These are phyloP conservation scores for Notodonta dromedarius DNA, from an alignment of 2,888 invertebrate genomes.

Conservation along the genomic window DNA sequence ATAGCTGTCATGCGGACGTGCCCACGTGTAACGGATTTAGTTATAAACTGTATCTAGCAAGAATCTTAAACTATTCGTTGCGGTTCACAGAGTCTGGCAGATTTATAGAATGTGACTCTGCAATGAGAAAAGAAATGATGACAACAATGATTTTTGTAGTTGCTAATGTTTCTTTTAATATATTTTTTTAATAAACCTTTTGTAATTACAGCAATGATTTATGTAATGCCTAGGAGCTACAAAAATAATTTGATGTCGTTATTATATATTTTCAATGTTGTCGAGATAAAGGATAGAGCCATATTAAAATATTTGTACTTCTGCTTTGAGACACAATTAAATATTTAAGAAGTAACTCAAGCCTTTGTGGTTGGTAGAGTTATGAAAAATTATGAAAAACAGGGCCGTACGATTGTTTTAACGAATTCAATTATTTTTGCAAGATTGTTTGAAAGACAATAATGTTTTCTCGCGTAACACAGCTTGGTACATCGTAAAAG, in stretches of 20 bases:
- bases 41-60: slow-evolving; percentile 19
- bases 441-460: slow-evolving; percentile 31
- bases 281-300: no score
- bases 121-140: no score
- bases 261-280: no score
- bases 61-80: slow-evolving; percentile 1
- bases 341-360: not conserved
- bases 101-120: not conserved
- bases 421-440: slow-evolving; percentile 14
- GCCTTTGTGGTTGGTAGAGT: not conserved
- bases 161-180: no score
- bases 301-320: no score
- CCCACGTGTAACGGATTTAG: slow-evolving; percentile 36
- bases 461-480: slow-evolving; percentile 27
- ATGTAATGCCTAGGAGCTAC: no score
- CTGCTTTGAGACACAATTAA: no score
- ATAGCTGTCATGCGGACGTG: slow-evolving; percentile 33
- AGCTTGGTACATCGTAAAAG: slow-evolving; percentile 40
- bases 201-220: no score
- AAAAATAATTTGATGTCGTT: no score
- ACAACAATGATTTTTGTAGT: no score
- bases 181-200: no score
- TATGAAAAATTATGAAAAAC: not conserved
- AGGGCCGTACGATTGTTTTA: slow-evolving; percentile 11
- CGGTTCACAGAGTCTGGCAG: not conserved